Base-by-base conservation (phyloP, 2,888 invertebrate genomes). In the Patella depressa region DNA sequence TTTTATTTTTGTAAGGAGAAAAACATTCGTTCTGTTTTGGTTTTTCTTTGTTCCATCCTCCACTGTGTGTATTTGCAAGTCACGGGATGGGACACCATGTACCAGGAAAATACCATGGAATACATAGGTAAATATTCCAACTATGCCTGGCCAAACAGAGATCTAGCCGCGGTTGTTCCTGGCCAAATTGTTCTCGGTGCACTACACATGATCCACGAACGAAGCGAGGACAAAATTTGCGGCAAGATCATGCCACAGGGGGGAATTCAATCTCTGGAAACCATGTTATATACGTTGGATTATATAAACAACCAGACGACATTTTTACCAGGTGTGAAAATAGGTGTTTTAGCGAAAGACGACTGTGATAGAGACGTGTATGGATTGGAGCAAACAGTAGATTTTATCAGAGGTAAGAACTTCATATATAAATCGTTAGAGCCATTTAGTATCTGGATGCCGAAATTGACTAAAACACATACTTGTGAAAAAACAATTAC, bases 331-430 rank as follows among this genome's bases (percentile, higher is more conserved):
- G 96, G 95, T 75, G 94, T 97, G 75, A 94, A 93, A 7, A 92
- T 98, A 15, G 97, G 97, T 65, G 96, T 96, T 14, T 96, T 97
- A 89, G 95, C 98, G 75, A 93, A 98, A 82, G 98, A 98, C 90
- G 98, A 98, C 92, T 98, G 98, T 92, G 98, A 98, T 93, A 96
- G 97, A 92, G 98, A 98, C 91, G 98, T 97, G 0, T 97, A 97
- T 89, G 98, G 98, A 0, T 93, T 98, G 83, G 97, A 98, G 91
- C 97, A 98, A 95, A 97, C 97, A 19, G 96, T 98, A 19, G 97
- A 98, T 92, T 98, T 98, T 91, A 98, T 98, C 82, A 96, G 97
- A 95, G 97, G 98, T 98, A 93, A 93, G 94, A 82, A 29, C 0
- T 71, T 45, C 45, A 45, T 45, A 45, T 45, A 45, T 45, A 45